Base-by-base conservation (phyloP, 1,140 invertebrate species). In the Linepithema humile region DNA sequence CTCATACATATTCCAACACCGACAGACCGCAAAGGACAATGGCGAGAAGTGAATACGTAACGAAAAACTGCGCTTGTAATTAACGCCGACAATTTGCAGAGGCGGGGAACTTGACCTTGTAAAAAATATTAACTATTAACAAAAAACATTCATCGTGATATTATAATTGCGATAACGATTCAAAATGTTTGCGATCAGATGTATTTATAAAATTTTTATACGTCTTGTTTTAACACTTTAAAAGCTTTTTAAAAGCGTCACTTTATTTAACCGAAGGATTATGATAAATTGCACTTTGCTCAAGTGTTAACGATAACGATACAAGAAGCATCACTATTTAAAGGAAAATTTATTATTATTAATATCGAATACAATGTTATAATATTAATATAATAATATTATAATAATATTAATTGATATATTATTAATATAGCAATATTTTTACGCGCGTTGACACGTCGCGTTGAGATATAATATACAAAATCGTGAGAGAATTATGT, bases 1-100 rank as follows among this genome's bases (percentile, higher is more conserved):
- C 59, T 80, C 64, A 80, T 80, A 69, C 26, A 80, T 80, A 80
- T 69, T 69, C 12, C 35, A 69, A 38, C 7, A 45, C 10, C 4
- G 10, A 15, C 3, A 53, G 9, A 23, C 5, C 17, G 35, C 3
- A 67, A 78, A 53, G 48, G 26, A 57, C 38, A 20, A 55, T 29
- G 6, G 32, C 43, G 43, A 57, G 7, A 62, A 62, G 40, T 50
- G 32, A 62, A 53, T 29, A 40, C 10, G 10, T n/a, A 20, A 55
- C 10, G 62, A 53, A 17, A 6, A 69, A 32, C 15, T 17, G 0
- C 17, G 23, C 2, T 20, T 45, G 4, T 7, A 40, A 70, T 43
- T n/a, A 40, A 12, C 1, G 17, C 3, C 15, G 3, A 35, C 3
- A 53, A 69, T 32, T 43, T 69, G 17, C 48, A 10, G 1, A 62